phyloP scores from a whole-genome alignment of 1,140 invertebrate genomes.

The Hetaerina americana region DNA sequence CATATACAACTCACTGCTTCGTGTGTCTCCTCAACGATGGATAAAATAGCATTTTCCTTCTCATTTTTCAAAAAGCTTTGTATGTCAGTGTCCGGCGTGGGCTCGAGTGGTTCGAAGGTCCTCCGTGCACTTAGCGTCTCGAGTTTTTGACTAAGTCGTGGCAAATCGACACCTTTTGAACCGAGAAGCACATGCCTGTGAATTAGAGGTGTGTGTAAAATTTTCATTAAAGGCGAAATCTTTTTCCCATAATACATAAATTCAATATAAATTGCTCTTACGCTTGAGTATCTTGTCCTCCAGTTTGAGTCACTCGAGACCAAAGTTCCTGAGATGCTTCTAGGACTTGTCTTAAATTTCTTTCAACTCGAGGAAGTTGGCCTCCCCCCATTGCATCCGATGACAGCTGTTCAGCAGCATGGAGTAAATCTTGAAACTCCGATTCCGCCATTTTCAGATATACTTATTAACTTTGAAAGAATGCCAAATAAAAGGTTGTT shows the following conservation, averaged over 20 bases:
- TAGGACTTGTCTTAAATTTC: conserved; percentile 79
- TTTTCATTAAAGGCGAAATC: background rate
- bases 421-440: conserved; percentile 73
- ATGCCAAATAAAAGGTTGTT: no score
- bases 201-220: conserved; percentile 15
- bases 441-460: conserved; percentile 27
- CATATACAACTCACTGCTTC: conserved; percentile 47
- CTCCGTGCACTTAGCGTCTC: conserved; percentile 70
- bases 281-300: conserved; percentile 84
- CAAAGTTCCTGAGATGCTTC: conserved; percentile 85
- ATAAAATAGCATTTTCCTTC: conserved; percentile 83
- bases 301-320: conserved; percentile 66
- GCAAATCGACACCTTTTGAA: conserved; percentile 81
- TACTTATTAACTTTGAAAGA: no score
- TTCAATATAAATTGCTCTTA: conserved; percentile 35
- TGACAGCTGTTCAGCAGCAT: conserved; percentile 80
- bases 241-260: background rate
- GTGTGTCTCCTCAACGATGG: conserved; percentile 79
- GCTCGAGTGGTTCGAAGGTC: conserved; percentile 80
- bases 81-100: conserved; percentile 77
- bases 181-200: conserved; percentile 81
- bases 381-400: conserved; percentile 67
- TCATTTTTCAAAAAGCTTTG: conserved; percentile 83
- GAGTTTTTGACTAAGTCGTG: conserved; percentile 81
- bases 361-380: conserved; percentile 72